Base-by-base conservation (phyloP, 2,888 invertebrate genomes). In the Oscheius myriophilus region DNA sequence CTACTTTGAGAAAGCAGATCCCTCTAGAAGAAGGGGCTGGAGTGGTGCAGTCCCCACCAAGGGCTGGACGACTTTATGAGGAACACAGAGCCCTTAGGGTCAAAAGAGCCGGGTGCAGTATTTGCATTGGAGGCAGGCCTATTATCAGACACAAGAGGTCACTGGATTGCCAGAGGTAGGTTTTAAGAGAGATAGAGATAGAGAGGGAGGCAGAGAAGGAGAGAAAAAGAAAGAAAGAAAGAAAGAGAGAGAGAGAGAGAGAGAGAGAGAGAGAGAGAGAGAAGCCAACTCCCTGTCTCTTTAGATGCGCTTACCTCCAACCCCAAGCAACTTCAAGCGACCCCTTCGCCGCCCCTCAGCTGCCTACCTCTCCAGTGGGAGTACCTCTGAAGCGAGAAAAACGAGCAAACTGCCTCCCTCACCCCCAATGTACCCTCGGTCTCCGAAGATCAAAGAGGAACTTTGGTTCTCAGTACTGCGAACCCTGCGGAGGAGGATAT, bases 391-490 rank as follows among this genome's bases (percentile, higher is more conserved):
- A 67, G 49, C 55, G 78, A 65, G 64, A 62, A n/a, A 78, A 78
- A 63, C 61, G 78, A 72, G 75, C 67, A 14, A 70, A 80, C 69
- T 82, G 82, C 64, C 76, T 82, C 11, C 81, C 82, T 4, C 80
- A 81, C 59, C 82, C 82, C 26, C 75, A 81, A 58, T 82, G 82
- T 46, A 78, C 74, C 1, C 54, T 76, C 7, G 70, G 73, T 23
- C 45, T 67, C 18, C 69, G 75, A 25, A 71, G 75, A 42, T 80
- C 68, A 61, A 77, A 78, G 64, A 66, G 81, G 64, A 81, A 80
- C 42, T 63, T 77, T 43, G 78, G 77, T 1, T 78, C 78, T 1
- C 82, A 82, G 70, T 82, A 82, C 66, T 82, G 82, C 66, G 82
- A 81, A 67, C 81, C 81, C 11, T 82, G 82, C 61, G 70, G 75